Evolutionary conservation across 1,140 invertebrate species (phyloP), one percentile per base, ranked within the genome.

Genomic region (Teleogryllus occipitalis): DNA sequence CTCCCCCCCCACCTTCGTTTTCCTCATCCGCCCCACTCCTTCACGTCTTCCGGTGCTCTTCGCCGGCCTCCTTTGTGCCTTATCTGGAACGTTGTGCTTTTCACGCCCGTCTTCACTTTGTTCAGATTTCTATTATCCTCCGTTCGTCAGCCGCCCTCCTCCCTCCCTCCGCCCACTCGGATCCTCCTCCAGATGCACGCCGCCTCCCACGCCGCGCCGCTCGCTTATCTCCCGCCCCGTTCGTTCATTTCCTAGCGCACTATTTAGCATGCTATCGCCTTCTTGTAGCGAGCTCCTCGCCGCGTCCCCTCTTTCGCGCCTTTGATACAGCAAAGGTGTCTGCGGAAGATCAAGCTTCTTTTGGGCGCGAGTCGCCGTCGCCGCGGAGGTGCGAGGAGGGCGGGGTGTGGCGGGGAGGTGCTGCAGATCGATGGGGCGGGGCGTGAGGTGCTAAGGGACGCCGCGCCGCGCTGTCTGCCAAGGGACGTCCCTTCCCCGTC

Each of bases 81-180:
- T 65, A 65, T 65, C 54, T 14, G 54, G 18, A 18, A 65, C 54
- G 54, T 10, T 65, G 54, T 65, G 2, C 54, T 18, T 65, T 65
- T 65, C 54, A 65, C 54, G 54, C 10, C 54, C 10, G 54, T 18
- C 54, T 65, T 65, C 54, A 65, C 54, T 10, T 65, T 65, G 54
- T 65, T 65, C 54, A 65, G 54, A 65, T 65, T 65, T 65, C 54
- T 65, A 65, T 65, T 65, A 65, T 65, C 54, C 54, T 65, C 10
- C 54, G 54, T 65, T 65, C 54, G 54, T 65, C 54, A 65, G 54
- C 54, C 54, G 5, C 54, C 54, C 18, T 65, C 18, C 0, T 7
- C 10, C 7, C 18, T 65, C 54, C 54, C 2, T 10, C 10, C 54
- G 7, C 10, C 54, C 10, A 10, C 18, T 65, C 54, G 10, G 54